A percentile compares a stretch with the other conserved stretches of the same genome.
Evolutionary conservation across 2,113 vertebrate genomes (phyloP).

Genomic region (Tiliqua scincoides): DNA sequence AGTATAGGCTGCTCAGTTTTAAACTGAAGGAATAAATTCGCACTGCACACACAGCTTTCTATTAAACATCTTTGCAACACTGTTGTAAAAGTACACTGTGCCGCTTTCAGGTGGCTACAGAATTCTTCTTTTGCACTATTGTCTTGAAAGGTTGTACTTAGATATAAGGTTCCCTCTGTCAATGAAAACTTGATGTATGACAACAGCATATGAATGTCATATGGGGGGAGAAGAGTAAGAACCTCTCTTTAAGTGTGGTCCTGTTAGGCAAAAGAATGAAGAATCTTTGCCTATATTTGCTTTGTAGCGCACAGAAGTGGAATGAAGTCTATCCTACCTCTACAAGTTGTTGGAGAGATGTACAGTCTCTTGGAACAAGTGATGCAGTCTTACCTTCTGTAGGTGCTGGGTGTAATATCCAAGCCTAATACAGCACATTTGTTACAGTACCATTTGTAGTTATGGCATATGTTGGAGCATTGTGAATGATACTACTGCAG

Average conservation of each 20-base stretch:
- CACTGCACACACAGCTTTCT: not conserved
- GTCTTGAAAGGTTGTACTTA: not conserved
- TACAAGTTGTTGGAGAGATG: not conserved
- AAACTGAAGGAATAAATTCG: not conserved
- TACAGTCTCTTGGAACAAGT: not conserved
- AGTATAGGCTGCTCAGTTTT: not conserved
- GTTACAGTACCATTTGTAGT: too few relatives aligned
- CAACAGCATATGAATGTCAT: not conserved
- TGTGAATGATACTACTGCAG: not conserved
- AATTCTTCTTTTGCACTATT: not conserved
- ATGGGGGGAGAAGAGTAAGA: not conserved
- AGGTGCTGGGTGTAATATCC: not conserved
- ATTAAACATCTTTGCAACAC: not conserved
- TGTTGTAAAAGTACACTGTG: not conserved
- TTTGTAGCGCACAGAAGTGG: not conserved
- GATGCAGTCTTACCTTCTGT: not conserved
- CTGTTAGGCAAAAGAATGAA: not conserved
- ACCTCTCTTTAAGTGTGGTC: not conserved
- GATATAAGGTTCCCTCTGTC: not conserved
- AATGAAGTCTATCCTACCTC: not conserved
- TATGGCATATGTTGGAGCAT: not conserved
- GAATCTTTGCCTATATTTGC: not conserved
- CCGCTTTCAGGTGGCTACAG: not conserved
- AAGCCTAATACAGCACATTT: too few relatives aligned
- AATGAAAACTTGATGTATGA: not conserved